Conservation (phyloP, 1,140 invertebrate genomes). For the Drosophila eugracilis region DNA sequence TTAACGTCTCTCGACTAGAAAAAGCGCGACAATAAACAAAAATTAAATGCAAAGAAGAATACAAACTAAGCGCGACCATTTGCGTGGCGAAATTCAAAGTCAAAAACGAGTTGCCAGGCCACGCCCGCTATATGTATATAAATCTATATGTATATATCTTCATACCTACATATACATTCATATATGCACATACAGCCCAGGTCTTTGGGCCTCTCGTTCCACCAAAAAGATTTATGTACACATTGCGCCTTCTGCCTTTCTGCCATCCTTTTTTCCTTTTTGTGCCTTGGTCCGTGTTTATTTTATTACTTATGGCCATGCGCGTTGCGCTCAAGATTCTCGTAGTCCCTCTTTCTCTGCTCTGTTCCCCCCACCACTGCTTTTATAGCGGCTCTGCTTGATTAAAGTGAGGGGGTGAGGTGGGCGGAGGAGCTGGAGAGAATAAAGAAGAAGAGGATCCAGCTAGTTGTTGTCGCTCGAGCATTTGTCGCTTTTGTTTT, state of each 20-base stretch:
- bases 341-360: slow-evolving; percentile 8
- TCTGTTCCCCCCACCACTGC: not conserved
- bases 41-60: slow-evolving; percentile 50
- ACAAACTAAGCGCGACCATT: slow-evolving; percentile 65
- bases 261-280: slow-evolving; percentile 53
- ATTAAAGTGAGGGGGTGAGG: slow-evolving; percentile 42
- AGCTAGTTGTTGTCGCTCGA: slow-evolving; percentile 35
- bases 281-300: slow-evolving; percentile 64
- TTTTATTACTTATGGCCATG: slow-evolving; percentile 68
- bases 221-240: slow-evolving; percentile 58
- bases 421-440: slow-evolving; percentile 9
- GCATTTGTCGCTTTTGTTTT: slow-evolving; percentile 73
- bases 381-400: slow-evolving; percentile 41
- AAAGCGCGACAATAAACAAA: slow-evolving; percentile 65
- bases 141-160: slow-evolving; percentile 1
- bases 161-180: slow-evolving; percentile 2
- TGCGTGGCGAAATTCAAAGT: slow-evolving; percentile 79
- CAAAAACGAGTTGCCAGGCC: slow-evolving; percentile 55
- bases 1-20: slow-evolving; percentile 29
- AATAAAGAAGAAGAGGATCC: not conserved
- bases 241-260: slow-evolving; percentile 54
- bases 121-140: slow-evolving; percentile 50
- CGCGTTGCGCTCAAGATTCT: slow-evolving; percentile 29
- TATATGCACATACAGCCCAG: slow-evolving; percentile 14
- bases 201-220: slow-evolving; percentile 13